These are phyloP conservation scores for Threskiornis aethiopicus DNA, from an alignment of 2,797 vertebrate genomes.

Conservation along the genomic window DNA sequence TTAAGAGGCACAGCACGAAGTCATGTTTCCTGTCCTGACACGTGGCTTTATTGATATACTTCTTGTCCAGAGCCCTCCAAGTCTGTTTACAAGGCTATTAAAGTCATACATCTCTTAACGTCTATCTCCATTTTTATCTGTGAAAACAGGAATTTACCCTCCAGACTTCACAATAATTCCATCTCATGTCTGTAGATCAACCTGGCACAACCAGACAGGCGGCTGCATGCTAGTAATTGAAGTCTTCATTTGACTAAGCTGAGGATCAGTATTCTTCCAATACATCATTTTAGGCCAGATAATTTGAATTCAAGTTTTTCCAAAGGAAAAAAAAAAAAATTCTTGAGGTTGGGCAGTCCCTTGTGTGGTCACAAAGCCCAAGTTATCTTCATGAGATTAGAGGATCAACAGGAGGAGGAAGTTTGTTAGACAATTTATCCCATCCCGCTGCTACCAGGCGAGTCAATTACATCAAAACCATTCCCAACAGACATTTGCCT, in stretches of 20 bases:
- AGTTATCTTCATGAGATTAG: not conserved
- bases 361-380: not conserved
- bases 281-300: not conserved
- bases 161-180: not conserved
- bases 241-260: not conserved
- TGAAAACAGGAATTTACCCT: not conserved
- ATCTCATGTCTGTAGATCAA: not conserved
- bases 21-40: not conserved
- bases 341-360: not conserved
- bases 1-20: not conserved
- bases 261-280: not conserved
- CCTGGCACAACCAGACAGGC: not conserved
- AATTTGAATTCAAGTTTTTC: not conserved
- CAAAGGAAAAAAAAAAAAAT: not conserved
- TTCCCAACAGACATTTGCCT: not conserved
- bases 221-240: not conserved
- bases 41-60: not conserved
- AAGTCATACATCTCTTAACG: not conserved
- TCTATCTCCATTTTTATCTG: not conserved
- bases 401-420: not conserved
- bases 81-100: not conserved
- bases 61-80: not conserved
- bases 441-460: fast-evolving
- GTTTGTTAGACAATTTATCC: not conserved
- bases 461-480: not conserved